A percentile compares a stretch with the other conserved stretches of the same genome.
Conservation (phyloP, 1,140 invertebrate genomes). For the Aphaenogaster floridana region DNA sequence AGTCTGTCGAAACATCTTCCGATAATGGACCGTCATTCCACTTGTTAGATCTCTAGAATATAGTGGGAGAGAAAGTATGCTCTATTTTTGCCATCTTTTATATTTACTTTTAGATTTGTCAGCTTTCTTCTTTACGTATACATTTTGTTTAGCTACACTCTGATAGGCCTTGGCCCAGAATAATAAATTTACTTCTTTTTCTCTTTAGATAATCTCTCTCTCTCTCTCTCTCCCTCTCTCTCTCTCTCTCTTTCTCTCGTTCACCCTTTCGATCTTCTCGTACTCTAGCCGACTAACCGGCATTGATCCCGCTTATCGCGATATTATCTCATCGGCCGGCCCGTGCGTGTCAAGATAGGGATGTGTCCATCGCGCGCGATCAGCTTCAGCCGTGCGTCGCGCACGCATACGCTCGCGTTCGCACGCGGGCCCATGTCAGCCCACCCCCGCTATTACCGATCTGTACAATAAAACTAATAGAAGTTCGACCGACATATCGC, state of each 20-base stretch:
- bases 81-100: slow-evolving; percentile 15
- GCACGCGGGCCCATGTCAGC: neutral
- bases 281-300: slow-evolving; percentile 38
- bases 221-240: neutral
- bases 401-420: slow-evolving; percentile 3
- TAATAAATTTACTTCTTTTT: slow-evolving; percentile 29
- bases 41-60: neutral
- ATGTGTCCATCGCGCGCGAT: slow-evolving; percentile 65
- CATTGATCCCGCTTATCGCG: slow-evolving; percentile 70
- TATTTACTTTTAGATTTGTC: slow-evolving; percentile 7
- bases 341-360: slow-evolving; percentile 73
- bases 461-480: slow-evolving; percentile 77
- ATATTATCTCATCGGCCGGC: slow-evolving; percentile 73
- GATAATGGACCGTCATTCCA: neutral
- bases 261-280: neutral
- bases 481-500: slow-evolving; percentile 72
- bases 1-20: neutral
- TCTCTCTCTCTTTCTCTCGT: neutral
- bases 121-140: neutral
- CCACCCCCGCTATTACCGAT: slow-evolving; percentile 72
- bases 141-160: slow-evolving; percentile 18
- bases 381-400: slow-evolving; percentile 19
- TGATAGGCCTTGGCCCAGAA: slow-evolving; percentile 5
- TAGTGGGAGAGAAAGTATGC: neutral
- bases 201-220: neutral